These are phyloP conservation scores for Acleris emargana DNA, from an alignment of 2,888 invertebrate genomes.

Conservation along the genomic window DNA sequence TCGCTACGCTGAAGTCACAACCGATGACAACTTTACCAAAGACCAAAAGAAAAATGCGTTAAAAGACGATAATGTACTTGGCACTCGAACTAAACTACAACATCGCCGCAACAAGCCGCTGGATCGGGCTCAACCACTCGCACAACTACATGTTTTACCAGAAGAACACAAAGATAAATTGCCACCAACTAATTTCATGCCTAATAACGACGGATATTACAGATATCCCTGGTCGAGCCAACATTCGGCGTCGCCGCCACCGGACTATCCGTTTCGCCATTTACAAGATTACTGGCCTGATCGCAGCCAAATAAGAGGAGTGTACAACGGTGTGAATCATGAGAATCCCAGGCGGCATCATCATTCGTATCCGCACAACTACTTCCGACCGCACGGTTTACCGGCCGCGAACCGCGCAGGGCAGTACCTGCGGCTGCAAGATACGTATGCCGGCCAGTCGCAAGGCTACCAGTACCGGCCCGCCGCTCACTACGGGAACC, in stretches of 20 bases:
- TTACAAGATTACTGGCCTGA: slow-evolving; percentile 78
- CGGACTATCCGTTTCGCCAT: slow-evolving; percentile 74
- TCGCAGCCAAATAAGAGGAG: slow-evolving; percentile 66
- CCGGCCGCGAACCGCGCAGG: slow-evolving; percentile 48
- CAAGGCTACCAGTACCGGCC: slow-evolving; percentile 63
- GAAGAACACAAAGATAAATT: slow-evolving; percentile 37
- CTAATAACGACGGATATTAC: slow-evolving; percentile 62
- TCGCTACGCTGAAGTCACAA: slow-evolving; percentile 78
- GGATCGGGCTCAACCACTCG: slow-evolving; percentile 47
- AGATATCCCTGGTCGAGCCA: slow-evolving; percentile 74
- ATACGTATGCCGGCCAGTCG: slow-evolving; percentile 59
- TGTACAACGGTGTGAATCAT: slow-evolving; percentile 63
- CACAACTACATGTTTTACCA: slow-evolving; percentile 42
- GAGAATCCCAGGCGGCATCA: slow-evolving; percentile 77
- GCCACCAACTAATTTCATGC: slow-evolving; percentile 42
- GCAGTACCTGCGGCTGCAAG: slow-evolving; percentile 54
- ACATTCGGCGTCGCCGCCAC: slow-evolving; percentile 67
- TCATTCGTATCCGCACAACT: slow-evolving; percentile 71
- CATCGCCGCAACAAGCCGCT: slow-evolving; percentile 72
- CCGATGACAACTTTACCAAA: slow-evolving; percentile 76
- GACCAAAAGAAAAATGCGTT: slow-evolving; percentile 61
- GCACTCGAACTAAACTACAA: slow-evolving; percentile 75
- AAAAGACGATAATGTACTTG: slow-evolving; percentile 69
- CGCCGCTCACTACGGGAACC: slow-evolving; percentile 58
- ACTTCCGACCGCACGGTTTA: slow-evolving; percentile 63